Evolutionary conservation across 1,140 invertebrate species (phyloP).

Genomic region (Anastatus disparis): DNA sequence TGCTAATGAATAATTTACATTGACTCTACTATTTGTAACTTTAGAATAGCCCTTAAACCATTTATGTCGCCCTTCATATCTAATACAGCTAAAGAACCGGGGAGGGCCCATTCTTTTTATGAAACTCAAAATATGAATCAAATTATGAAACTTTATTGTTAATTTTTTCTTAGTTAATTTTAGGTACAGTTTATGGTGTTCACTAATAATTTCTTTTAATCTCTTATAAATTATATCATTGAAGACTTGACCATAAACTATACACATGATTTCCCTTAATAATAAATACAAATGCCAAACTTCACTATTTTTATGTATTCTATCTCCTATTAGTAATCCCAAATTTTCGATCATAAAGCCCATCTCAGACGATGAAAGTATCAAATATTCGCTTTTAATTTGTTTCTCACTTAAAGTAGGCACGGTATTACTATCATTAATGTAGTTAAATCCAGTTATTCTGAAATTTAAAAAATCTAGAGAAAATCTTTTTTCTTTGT

Average conservation of each 20-base stretch:
- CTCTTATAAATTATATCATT: background rate
- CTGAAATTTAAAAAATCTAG: slow-evolving; percentile 28
- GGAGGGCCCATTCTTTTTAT: slow-evolving; percentile 41
- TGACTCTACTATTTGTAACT: slow-evolving; percentile 33
- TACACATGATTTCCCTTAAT: slow-evolving; percentile 1
- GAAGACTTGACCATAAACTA: slow-evolving; percentile 28
- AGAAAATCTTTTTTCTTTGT: slow-evolving; percentile 46
- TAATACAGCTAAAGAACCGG: slow-evolving; percentile 36
- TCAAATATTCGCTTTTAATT: slow-evolving; percentile 47
- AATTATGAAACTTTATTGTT: slow-evolving; percentile 41
- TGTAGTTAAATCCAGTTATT: slow-evolving; percentile 27
- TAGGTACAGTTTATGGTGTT: background rate
- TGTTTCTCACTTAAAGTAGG: slow-evolving; percentile 30
- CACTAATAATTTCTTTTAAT: background rate
- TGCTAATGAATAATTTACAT: slow-evolving; percentile 19
- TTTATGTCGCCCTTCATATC: slow-evolving; percentile 45
- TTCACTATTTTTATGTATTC: slow-evolving; percentile 45
- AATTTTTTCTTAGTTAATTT: background rate
- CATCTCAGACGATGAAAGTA: slow-evolving; percentile 53
- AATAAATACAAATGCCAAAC: slow-evolving; percentile 44
- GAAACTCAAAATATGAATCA: slow-evolving; percentile 33
- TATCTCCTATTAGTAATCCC: slow-evolving; percentile 50
- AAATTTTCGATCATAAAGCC: slow-evolving; percentile 48
- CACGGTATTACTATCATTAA: background rate
- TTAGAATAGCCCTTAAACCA: slow-evolving; percentile 37